Base-by-base conservation (phyloP, 2,888 invertebrate species). In the Catotricha subobsoleta region DNA sequence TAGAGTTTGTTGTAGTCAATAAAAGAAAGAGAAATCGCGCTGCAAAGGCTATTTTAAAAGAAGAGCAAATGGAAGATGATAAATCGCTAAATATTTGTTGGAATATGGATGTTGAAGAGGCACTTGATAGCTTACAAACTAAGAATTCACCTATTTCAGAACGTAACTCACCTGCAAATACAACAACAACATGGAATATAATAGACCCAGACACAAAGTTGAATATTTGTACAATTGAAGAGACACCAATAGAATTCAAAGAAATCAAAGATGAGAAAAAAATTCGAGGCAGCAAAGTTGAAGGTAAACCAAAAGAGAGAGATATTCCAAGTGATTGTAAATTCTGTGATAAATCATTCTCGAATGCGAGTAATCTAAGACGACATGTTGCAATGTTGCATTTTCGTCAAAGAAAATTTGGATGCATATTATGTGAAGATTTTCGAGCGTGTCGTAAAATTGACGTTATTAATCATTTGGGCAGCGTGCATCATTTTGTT, bases 361-460 rank as follows among this genome's bases (percentile, higher is more conserved):
- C 56, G 46, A 62, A 59, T 0, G 46, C 61, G 1, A 59, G 61
- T 23, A 62, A 62, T 48, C 48, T 62, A 7, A 53, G 61, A n/a
- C 55, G 62, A 2, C 62, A 62, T 44, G 60, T 61, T 29, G 60
- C 62, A 3, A 62, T 62, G 62, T 60, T 60, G 35, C 62, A 62
- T 36, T 59, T 61, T 44, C 54, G 62, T 4, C 56, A 57, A 2
- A 69, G 74, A 51, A 69, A 80, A 21, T 86, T 76, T 54, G 76
- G 77, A 42, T 86, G 86, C 54, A 76, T 73, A 51, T 58, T 76
- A 15, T 86, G 86, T 57, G 25, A 25, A 8, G 68, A 72, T 39
- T 82, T 71, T 52, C 73, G 74, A 52, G 71, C 76, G 44, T 78
- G 74, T 48, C 62, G 69, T 12, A 75, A 74, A 48, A 69, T 69